Percentiles rank a stretch among this genome's conserved stretches.
Conservation (phyloP, 64 coral and sea anemone genomes). For the Stichodactyla helianthus region DNA sequence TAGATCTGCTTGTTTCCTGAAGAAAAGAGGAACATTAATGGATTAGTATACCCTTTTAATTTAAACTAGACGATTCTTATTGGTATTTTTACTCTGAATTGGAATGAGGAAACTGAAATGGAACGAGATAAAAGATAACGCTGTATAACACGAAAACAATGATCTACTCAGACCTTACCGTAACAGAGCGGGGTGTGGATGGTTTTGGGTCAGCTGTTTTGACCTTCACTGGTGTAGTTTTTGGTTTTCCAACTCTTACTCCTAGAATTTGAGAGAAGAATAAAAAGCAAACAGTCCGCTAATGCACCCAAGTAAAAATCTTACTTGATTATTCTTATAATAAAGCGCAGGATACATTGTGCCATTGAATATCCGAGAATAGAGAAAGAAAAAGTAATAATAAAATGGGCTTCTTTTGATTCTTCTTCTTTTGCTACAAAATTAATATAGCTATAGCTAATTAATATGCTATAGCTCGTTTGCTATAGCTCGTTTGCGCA, state of each 20-base stretch:
- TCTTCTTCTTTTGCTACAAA: too few species aligned
- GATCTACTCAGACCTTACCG: background rate
- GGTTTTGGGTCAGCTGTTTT: background rate
- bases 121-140: background rate
- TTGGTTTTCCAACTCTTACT: background rate
- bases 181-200: constrained; percentile 5
- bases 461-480: too few species aligned
- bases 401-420: too few species aligned
- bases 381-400: too few species aligned
- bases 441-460: too few species aligned
- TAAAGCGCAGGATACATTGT: too few species aligned
- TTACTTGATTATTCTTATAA: too few species aligned
- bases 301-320: background rate
- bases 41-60: background rate
- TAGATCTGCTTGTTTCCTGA: constrained; percentile 21
- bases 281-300: background rate
- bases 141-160: background rate
- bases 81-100: too few species aligned
- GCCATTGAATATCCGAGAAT: too few species aligned
- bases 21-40: background rate
- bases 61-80: too few species aligned
- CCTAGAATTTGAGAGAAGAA: background rate
- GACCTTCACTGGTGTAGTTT: background rate
- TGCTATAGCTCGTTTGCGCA: too few species aligned
- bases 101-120: background rate